Conservation (phyloP, 1,140 invertebrate species). For the Episyrphus balteatus region DNA sequence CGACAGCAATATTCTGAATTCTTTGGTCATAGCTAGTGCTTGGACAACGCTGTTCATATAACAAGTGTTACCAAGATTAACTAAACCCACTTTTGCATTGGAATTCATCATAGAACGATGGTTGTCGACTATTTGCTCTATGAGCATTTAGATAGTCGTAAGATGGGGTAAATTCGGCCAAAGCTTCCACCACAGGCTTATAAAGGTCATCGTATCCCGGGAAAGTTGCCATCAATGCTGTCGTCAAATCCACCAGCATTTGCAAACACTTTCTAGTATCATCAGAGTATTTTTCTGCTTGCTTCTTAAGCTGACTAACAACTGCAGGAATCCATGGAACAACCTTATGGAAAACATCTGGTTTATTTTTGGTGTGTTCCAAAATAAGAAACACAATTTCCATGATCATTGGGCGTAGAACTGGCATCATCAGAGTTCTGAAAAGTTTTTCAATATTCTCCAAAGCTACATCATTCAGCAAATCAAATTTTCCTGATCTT, state of each 20-base stretch:
- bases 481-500: slow-evolving; percentile 38
- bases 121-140: too few species aligned
- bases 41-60: slow-evolving; percentile 81
- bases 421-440: slow-evolving; percentile 35
- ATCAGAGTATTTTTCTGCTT: slow-evolving; percentile 31
- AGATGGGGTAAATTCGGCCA: neutral
- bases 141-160: neutral
- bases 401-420: slow-evolving; percentile 36
- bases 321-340: slow-evolving; percentile 30
- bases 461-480: slow-evolving; percentile 41
- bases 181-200: slow-evolving; percentile 13
- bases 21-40: slow-evolving; percentile 66
- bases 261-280: slow-evolving; percentile 38
- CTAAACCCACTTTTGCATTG: slow-evolving; percentile 56
- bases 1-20: slow-evolving; percentile 50
- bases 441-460: slow-evolving; percentile 39
- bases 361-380: slow-evolving; percentile 36
- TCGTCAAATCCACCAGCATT: slow-evolving; percentile 39
- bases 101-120: neutral
- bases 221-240: slow-evolving; percentile 40
- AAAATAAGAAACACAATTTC: slow-evolving; percentile 44
- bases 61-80: slow-evolving; percentile 78
- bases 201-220: slow-evolving; percentile 36
- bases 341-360: slow-evolving; percentile 39
- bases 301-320: slow-evolving; percentile 20